Conservation (phyloP, 2,888 invertebrate species). For the Philaethria dido region DNA sequence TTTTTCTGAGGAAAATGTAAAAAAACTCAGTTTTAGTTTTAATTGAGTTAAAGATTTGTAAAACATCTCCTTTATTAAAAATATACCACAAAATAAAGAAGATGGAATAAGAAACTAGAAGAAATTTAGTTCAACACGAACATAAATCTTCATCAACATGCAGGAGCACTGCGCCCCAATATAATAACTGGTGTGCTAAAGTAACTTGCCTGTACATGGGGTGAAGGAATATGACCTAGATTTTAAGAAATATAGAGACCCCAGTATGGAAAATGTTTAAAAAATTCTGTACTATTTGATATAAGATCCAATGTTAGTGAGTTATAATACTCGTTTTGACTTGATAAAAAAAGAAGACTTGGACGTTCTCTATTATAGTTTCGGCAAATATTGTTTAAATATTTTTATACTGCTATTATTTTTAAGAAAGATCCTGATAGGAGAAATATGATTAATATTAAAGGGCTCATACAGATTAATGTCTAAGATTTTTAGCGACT, state of each 20-base stretch:
- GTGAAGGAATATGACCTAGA: constrained; percentile 23
- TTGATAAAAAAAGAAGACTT: too few relatives aligned
- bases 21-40: too few relatives aligned
- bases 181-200: constrained; percentile 23
- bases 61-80: background rate
- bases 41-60: too few relatives aligned
- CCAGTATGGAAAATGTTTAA: background rate
- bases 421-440: too few relatives aligned
- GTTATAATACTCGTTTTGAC: background rate
- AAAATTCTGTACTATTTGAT: background rate
- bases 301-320: constrained; percentile 4
- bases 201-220: constrained; percentile 14
- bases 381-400: background rate
- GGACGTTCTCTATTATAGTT: background rate
- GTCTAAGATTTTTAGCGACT: too few relatives aligned
- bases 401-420: background rate
- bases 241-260: constrained; percentile 1
- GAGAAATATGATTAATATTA: too few relatives aligned
- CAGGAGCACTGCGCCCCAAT: constrained; percentile 20
- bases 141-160: constrained; percentile 40
- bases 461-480: too few relatives aligned
- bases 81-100: constrained; percentile 21
- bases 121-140: constrained; percentile 27
- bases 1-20: too few relatives aligned
- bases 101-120: constrained; percentile 25